Base-by-base conservation (phyloP, 2,113 vertebrate genomes). In the Hystrix cristata region DNA sequence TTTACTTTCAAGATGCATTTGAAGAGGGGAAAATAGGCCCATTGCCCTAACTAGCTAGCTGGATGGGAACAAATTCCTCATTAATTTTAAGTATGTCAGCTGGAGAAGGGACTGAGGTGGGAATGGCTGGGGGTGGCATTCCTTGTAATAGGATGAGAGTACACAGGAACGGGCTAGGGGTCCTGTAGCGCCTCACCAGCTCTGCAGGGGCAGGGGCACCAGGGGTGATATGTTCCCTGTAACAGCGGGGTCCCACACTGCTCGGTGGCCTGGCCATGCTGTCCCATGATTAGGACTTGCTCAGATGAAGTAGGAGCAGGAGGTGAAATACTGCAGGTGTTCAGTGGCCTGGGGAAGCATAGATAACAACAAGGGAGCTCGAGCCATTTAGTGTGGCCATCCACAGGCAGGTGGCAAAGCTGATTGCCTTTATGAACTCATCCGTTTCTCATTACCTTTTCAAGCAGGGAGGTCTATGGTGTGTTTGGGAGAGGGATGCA, bases 61-160 rank as follows among this genome's bases (percentile, higher is more conserved):
- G 93, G 87, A 96, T 59, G 87, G 97, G 92, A 97, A 96, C 91
- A 93, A 59, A 97, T 96, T 97, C 94, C 97, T 98, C 96, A 96
- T 98, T 98, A 97, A 85, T 65, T 96, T 97, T 95, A 96, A 97
- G 64, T 53, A 86, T 96, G 97, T 96, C 97, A 97, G 31, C 62
- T 90, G 95, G 82, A 98, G 97, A 96, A 97, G 97, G 94, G 94
- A 97, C 83, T 96, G 95, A 93, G 82, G 79, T 79, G 84, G 97
- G 96, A 95, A 95, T 64, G 86, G 95, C 90, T 97, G 96, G 97
- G 67, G 97, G 88, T n/a, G 48, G 53, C 27, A 91, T 91, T 94
- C 89, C 79, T 78, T 64, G 15, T 0, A 94, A 78, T 38, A 87
- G 79, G 96, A 78, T 96, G 84, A 89, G 51, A 90, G 76, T 60